Base-by-base conservation (phyloP, 2,113 vertebrate species). In the Semnopithecus entellus region DNA sequence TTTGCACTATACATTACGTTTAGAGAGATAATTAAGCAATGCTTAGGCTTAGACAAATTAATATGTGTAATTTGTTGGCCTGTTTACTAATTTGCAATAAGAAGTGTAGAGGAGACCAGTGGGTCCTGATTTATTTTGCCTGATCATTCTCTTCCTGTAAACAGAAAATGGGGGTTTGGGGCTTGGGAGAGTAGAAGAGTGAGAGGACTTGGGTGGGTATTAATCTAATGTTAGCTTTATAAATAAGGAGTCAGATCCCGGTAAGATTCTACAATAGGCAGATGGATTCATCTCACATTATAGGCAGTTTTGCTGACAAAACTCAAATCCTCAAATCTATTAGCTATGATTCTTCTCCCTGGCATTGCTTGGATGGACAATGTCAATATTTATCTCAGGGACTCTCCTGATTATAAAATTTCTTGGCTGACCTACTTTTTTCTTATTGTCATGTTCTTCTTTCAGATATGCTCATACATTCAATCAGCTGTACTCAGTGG, bases 131-230 rank as follows among this genome's bases (percentile, higher is more conserved):
- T 68, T 5, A 50, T 61, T 90, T 32, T 79, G 27, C 2, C 1
- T 40, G 40, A 76, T 73, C 17, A 68, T 52, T 27, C 5, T 87
- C 8, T 83, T 59, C 45, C 16, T 61, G 0, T 88, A 40, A 78
- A 32, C 45, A 79, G 43, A 68, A 2, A 3, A 23, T 75, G 0
- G 18, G 43, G 1, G 0, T 4, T 8, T 2, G 11, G n/a, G 17
- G 11, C 0, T 16, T 30, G 27, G 30, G 10, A 25, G 32, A 57
- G 13, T 43, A 43, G 16, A 16, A 23, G 0, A 45, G 6, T n/a
- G 3, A 3, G 5, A 73, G 25, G 43, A 0, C 16, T 43, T 57
- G 16, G 6, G 0, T 38, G 3, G 3, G 20, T 1, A 80, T 7
- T 22, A 61, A 68, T 14, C 13, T 23, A 82, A 10, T 25, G 5